Base-by-base conservation (phyloP, 2,888 invertebrate species). In the Drosophila nr. perissopoda region DNA sequence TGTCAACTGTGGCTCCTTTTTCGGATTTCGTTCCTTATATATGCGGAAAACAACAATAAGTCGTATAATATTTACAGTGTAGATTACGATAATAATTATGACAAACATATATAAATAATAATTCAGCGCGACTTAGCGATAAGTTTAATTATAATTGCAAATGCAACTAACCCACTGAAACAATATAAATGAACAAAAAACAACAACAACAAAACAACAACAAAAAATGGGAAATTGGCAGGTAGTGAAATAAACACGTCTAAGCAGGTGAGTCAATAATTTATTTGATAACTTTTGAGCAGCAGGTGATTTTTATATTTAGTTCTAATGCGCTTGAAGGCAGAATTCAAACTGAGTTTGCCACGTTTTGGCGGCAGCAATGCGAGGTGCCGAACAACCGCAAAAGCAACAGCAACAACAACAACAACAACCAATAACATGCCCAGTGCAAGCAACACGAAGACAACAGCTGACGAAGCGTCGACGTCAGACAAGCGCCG, bases 321-420 rank as follows among this genome's bases (percentile, higher is more conserved):
- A 64, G 91, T 91, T 92, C 91, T 86, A 86, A 78, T 88, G 82
- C 85, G 91, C 83, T 91, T 86, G 91, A 90, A 91, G 83, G 90
- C 84, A 91, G 89, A 88, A 90, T 89, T 91, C 84, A 89, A 92
- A 92, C 92, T 92, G 89, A 92, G 88, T 91, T 81, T 79, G 79
- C 82, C 81, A 75, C 58, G 83, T 88, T 81, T 86, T 90, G 85
- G 73, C 86, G 88, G 81, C 70, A 67, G 66, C 83, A 51, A 40
- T 51, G 29, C 60, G 64, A 74, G 34, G 56, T 65, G 77, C 58
- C 64, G 64, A 68, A 54, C 81, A 70, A 65, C 70, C 62, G 51
- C 69, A 70, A 49, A 61, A 52, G 27, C 71, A 60, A 18, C 63
- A 57, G 16, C 57, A 42, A 18, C 63, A 65, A n/a, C 62, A 51